phyloP scores from a whole-genome alignment of 23 tunicate genomes.

The Styela clava region DNA sequence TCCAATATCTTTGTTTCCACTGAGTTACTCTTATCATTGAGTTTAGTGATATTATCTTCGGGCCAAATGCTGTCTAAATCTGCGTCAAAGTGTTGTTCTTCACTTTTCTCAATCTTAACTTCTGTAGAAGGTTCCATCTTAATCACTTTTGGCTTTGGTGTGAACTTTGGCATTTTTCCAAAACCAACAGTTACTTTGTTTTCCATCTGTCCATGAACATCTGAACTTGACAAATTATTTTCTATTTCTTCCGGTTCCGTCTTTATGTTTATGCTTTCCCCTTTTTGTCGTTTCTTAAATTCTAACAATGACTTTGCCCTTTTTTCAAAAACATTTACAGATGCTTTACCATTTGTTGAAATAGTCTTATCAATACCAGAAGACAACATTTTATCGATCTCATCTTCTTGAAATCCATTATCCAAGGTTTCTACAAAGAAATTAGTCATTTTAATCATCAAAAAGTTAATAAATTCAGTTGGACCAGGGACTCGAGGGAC shows the following conservation, averaged over 20 bases:
- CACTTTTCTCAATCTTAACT: too few relatives aligned
- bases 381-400: constrained; percentile 21
- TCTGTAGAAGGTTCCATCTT: neutral
- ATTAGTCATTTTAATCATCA: too few relatives aligned
- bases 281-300: constrained; percentile 17
- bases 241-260: neutral
- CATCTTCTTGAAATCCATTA: constrained; percentile 2
- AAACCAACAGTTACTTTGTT: neutral
- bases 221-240: neutral
- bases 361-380: neutral
- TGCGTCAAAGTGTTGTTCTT: neutral
- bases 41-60: neutral
- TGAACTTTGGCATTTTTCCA: neutral
- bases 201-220: neutral
- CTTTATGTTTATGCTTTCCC: neutral
- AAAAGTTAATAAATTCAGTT: too few relatives aligned
- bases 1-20: neutral
- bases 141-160: neutral
- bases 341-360: neutral
- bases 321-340: constrained; percentile 4
- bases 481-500: too few relatives aligned
- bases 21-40: neutral
- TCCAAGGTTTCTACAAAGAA: neutral
- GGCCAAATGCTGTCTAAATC: neutral
- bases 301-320: neutral